A percentile compares a stretch with the other conserved stretches of the same genome.
Evolutionary conservation across 2,888 invertebrate genomes (phyloP).

Genomic region (Mesorhabditis spiculigera): DNA sequence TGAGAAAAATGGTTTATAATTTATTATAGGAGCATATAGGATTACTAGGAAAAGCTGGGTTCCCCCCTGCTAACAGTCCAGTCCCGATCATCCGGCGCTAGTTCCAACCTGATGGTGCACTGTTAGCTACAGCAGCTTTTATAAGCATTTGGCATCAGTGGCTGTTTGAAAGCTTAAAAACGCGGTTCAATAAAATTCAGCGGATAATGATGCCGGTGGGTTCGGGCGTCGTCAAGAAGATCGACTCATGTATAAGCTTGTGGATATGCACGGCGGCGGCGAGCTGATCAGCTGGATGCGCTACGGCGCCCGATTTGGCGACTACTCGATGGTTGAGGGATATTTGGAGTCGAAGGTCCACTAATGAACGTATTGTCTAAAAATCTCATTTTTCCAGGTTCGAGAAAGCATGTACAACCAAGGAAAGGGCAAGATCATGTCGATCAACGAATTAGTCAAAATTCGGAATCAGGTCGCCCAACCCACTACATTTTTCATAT

Average conservation of each 20-base stretch:
- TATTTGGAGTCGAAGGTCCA: slow-evolving; percentile 21
- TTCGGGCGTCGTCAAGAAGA: slow-evolving; percentile 6
- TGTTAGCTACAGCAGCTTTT: no score
- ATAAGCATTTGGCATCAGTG: no score
- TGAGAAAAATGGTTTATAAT: no score
- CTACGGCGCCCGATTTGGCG: neutral
- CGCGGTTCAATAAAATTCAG: neutral
- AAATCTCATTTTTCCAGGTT: slow-evolving; percentile 61
- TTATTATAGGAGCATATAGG: no score
- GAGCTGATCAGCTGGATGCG: slow-evolving; percentile 77
- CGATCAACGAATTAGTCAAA: slow-evolving; percentile 80
- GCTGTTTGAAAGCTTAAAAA: no score
- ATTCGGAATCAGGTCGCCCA: slow-evolving; percentile 71
- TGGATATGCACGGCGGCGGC: slow-evolving; percentile 88
- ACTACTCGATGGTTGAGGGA: slow-evolving; percentile 21
- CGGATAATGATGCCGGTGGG: neutral
- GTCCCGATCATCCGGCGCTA: no score
- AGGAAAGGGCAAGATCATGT: slow-evolving; percentile 83
- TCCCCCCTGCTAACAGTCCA: no score
- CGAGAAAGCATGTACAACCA: slow-evolving; percentile 87
- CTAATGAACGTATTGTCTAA: neutral
- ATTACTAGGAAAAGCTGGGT: no score
- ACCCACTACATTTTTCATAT: neutral
- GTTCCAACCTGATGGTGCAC: no score
- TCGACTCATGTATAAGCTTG: slow-evolving; percentile 74